Base-by-base conservation (phyloP, 1,140 invertebrate genomes). In the Procambarus virginalis region DNA sequence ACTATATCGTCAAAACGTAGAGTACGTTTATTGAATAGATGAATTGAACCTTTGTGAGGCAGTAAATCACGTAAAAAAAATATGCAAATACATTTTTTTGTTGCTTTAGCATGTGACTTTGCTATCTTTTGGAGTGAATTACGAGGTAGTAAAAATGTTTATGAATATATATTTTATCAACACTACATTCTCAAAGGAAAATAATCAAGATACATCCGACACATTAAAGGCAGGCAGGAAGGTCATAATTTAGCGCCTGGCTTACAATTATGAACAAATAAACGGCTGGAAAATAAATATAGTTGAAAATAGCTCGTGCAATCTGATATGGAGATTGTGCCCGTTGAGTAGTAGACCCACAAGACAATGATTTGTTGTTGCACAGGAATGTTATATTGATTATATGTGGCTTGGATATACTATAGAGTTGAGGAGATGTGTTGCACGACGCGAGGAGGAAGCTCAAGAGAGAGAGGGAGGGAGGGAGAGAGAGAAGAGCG, bases 201-300 rank as follows among this genome's bases (percentile, higher is more conserved):
- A 68, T 60, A 82, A 82, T 82, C 80, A 68, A 82, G 80, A 68
- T 82, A 82, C 46, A 82, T 82, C 68, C 22, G 22, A 55, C 80
- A 20, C 51, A 45, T 46, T 46, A 34, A 82, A 82, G 60, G 20
- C 34, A 82, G 80, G 20, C 51, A 64, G 20, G 60, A 55, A 20
- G 22, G 80, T 10, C 14, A 68, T 68, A 82, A 82, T 46, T 48
- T 68, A 68, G 45, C 80, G 68, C 58, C 80, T 46, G 58, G 34
- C 45, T 82, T 14, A 22, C 46, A 82, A 82, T 82, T 82, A 82
- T 55, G 68, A 55, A 2, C 34, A 64, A 6, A 64, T 45, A 68
- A 6, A 55, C 9, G 58, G 22, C 80, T 14, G 0, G 10, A 68
- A 82, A 68, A 60, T 82, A 82, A 82, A 82, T 82, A 55, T 45